Conservation (phyloP, 2,113 vertebrate species). For the Chionis minor region DNA sequence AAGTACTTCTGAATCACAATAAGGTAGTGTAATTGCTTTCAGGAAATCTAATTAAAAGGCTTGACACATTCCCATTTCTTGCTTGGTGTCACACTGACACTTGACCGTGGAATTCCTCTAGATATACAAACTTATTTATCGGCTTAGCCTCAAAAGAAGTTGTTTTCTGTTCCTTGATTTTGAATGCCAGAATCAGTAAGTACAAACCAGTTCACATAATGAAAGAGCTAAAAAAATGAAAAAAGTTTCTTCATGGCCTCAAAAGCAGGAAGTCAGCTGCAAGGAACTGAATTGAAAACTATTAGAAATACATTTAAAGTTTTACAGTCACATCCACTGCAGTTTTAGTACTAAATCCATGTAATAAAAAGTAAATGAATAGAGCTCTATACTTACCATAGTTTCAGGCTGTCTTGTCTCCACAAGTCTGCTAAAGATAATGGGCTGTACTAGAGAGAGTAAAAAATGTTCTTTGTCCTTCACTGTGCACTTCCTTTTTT, state of each 20-base stretch:
- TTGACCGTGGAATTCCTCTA: not conserved
- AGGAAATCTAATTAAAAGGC: not conserved
- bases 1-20: not conserved
- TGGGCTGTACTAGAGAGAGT: not conserved
- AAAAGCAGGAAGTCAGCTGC: not conserved
- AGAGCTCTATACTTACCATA: slow-evolving; percentile 53
- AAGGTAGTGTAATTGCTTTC: not conserved
- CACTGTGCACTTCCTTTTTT: not conserved
- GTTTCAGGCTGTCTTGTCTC: not conserved
- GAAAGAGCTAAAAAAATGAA: not conserved
- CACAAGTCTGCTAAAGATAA: not conserved
- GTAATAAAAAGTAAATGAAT: not conserved
- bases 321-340: not conserved
- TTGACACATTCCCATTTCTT: not conserved
- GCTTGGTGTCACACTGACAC: not conserved
- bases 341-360: not conserved
- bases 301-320: not conserved
- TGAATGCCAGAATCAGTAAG: not conserved
- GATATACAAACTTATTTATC: not conserved
- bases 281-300: not conserved
- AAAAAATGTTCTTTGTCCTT: not conserved
- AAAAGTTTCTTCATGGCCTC: not conserved
- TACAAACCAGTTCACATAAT: not conserved
- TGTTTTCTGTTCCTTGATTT: not conserved
- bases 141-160: not conserved